These are phyloP conservation scores for Poecilia latipinna DNA, from an alignment of 2,113 vertebrate species.

Conservation along the genomic window DNA sequence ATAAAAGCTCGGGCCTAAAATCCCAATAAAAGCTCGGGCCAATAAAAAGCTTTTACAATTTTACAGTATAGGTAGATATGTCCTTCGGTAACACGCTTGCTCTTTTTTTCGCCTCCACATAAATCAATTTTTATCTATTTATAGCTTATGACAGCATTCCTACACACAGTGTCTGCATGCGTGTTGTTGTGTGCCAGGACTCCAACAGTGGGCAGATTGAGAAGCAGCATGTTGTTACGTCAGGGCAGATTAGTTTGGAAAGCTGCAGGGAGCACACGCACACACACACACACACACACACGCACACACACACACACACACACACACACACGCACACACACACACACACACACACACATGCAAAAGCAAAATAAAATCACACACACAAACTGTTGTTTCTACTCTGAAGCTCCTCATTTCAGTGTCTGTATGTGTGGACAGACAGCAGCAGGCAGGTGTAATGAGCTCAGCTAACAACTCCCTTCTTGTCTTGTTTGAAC, in stretches of 20 bases:
- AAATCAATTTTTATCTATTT: conserved; percentile 69
- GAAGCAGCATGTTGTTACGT: conserved; percentile 73
- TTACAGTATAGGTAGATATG: conserved; percentile 34
- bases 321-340: neutral
- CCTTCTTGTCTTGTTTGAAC: neutral
- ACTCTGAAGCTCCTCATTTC: conserved; percentile 18
- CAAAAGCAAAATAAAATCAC: neutral
- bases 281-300: neutral
- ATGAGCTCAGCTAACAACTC: conserved; percentile 36
- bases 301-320: no score
- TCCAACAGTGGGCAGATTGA: conserved; percentile 73
- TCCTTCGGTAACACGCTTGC: conserved; percentile 40
- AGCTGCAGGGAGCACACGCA: conserved; percentile 51
- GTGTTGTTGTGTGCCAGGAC: conserved; percentile 51
- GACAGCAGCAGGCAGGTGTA: conserved; percentile 39
- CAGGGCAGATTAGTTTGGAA: conserved; percentile 69
- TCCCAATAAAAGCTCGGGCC: neutral
- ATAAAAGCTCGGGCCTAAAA: neutral
- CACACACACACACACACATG: neutral
- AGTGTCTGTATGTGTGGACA: conserved; percentile 6
- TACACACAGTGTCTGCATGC: conserved; percentile 32
- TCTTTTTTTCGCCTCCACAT: conserved; percentile 43
- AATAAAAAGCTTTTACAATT: neutral
- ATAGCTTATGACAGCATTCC: conserved; percentile 61
- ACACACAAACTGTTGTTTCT: conserved; percentile 36